Base-by-base conservation (phyloP, 2,113 vertebrate species). In the Dromaius novaehollandiae region DNA sequence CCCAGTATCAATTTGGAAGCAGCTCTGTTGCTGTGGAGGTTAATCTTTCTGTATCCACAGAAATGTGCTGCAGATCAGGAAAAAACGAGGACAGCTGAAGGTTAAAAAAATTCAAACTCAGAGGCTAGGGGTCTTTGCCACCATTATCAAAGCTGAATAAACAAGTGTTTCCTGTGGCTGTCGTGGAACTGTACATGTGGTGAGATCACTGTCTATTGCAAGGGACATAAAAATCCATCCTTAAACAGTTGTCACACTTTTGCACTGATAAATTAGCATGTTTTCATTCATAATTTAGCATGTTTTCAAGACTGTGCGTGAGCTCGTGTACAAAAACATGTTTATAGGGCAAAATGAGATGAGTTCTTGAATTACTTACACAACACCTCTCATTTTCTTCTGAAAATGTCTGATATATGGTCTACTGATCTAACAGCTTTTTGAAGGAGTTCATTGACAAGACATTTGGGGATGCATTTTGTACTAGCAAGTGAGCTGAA, bases 71-170 rank as follows among this genome's bases (percentile, higher is more conserved):
- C 6, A 3, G 58, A 83, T 79, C 81, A 90, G 51, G 74, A 93
- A 70, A 76, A 79, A 74, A 74, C 50, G 34, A 91, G 12, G 58
- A 30, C 58, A 82, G 36, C 48, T 83, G 58, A 82, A 24, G 22
- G 36, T 93, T 15, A 9, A 60, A 56, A 22, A 30, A 25, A 30
- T 10, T 88, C 36, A 44, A 24, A 88, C 89, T 81, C 30, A 0
- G 2, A 75, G 30, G 74, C 66, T 81, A 26, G 60, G 55, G 26
- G 44, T 86, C 77, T 69, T 89, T 83, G 60, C 78, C 79, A 83
- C 55, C 68, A 19, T 88, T 93, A 93, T 91, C 79, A 93, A 91
- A 86, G 87, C 82, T 94, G 85, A 90, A 70, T 81, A 93, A 96
- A 78, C 69, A 94, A 91, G 64, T 48, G 64, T 85, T 95, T 95